A percentile compares a stretch with the other conserved stretches of the same genome.
Conservation (phyloP, 2,113 vertebrate species). For the Chlorodrepanis virens region DNA sequence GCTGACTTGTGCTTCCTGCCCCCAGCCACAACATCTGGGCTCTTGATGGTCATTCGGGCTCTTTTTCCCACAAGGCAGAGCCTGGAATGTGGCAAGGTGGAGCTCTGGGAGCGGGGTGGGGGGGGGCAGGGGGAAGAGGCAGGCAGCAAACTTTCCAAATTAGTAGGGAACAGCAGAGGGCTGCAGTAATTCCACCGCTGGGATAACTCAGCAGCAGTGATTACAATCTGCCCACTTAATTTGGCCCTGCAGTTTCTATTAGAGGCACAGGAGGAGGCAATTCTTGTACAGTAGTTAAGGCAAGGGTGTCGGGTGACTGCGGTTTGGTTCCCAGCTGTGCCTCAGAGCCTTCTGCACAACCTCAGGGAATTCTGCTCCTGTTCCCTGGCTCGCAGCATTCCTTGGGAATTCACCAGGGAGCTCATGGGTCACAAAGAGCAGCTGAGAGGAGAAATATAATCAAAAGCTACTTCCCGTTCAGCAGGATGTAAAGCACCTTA, state of each 20-base stretch:
- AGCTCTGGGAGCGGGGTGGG: background rate
- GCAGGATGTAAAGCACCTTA: background rate
- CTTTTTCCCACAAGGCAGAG: background rate
- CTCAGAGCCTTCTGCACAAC: background rate
- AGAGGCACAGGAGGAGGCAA: slow-evolving; percentile 25
- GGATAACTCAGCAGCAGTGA: background rate
- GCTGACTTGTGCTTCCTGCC: background rate
- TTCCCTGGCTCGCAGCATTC: background rate
- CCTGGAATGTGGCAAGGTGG: background rate
- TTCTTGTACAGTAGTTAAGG: background rate
- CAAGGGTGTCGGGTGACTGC: background rate
- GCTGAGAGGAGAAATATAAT: background rate
- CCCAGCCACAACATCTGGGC: slow-evolving; percentile 35
- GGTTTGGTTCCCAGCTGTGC: background rate
- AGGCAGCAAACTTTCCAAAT: slow-evolving; percentile 30
- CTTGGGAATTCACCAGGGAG: background rate
- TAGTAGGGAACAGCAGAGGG: background rate
- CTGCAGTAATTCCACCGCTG: background rate
- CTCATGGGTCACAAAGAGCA: background rate
- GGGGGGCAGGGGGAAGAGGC: background rate
- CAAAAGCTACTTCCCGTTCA: background rate
- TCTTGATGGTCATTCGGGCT: background rate
- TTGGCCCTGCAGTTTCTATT: background rate
- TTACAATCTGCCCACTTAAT: slow-evolving; percentile 13
- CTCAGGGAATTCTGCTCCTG: background rate